phyloP scores from a whole-genome alignment of 2,113 vertebrate genomes.

The Papio anubis region DNA sequence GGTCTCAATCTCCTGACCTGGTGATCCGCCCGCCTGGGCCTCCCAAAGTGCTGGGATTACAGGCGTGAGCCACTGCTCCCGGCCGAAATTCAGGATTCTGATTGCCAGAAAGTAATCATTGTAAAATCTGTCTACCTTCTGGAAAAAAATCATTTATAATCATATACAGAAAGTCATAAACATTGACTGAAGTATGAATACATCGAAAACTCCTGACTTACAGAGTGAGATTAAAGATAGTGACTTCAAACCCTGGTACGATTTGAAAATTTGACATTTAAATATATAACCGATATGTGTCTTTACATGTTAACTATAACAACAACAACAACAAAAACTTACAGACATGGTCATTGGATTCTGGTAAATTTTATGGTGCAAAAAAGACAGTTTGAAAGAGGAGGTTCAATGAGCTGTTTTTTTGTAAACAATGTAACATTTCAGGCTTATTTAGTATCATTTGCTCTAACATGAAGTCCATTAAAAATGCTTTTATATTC shows the following conservation, averaged over 20 bases:
- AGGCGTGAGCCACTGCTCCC: too few species aligned
- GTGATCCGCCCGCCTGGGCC: too few species aligned
- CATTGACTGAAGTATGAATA: neutral
- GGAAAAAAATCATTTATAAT: neutral
- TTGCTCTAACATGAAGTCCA: neutral
- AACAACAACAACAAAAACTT: neutral
- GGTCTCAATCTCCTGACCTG: too few species aligned
- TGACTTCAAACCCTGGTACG: neutral
- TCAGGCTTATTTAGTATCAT: neutral
- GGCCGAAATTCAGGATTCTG: neutral
- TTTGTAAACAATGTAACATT: neutral
- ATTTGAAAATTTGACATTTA: neutral
- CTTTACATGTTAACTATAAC: neutral
- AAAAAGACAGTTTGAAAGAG: neutral
- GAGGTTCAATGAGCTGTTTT: neutral
- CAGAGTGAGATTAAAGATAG: neutral
- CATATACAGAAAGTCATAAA: neutral
- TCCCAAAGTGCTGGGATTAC: too few species aligned
- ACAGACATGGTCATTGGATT: neutral
- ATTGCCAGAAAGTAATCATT: neutral
- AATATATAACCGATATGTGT: neutral
- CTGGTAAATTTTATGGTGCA: neutral
- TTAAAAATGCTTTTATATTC: neutral
- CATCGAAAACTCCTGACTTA: neutral
- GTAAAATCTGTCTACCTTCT: neutral